A percentile compares a stretch with the other conserved stretches of the same genome.
Conservation (phyloP, 2,888 invertebrate genomes). For the Pedicia rivosa region DNA sequence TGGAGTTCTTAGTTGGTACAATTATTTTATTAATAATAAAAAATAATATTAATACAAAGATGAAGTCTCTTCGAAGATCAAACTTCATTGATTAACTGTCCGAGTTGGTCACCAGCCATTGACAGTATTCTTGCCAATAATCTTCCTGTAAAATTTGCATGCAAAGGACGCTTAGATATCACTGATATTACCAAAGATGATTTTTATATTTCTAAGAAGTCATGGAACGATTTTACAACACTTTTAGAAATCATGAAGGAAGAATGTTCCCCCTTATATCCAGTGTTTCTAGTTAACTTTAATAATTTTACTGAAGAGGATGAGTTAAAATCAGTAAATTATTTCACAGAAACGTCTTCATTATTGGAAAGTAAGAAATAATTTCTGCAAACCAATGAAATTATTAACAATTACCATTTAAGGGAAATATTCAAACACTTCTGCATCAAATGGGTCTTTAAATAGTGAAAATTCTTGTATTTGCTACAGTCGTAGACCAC, state of each 20-base stretch:
- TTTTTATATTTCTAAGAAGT: conserved; percentile 21
- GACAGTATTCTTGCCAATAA: conserved; percentile 41
- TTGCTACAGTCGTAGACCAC: conserved; percentile 17
- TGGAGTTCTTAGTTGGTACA: conserved; percentile 21
- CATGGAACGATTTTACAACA: conserved; percentile 19
- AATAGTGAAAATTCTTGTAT: background rate
- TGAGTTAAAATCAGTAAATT: too few species aligned
- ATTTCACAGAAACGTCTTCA: background rate
- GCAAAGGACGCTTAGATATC: conserved; percentile 41
- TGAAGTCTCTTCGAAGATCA: conserved; percentile 16
- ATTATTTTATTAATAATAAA: background rate
- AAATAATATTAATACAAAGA: conserved; percentile 9
- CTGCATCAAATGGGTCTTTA: too few species aligned
- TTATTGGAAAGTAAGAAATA: background rate
- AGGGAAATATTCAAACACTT: too few species aligned
- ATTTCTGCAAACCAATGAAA: background rate
- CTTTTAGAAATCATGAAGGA: conserved; percentile 18
- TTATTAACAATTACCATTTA: background rate
- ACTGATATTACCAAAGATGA: conserved; percentile 38
- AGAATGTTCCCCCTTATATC: conserved; percentile 22
- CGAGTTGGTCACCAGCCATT: conserved; percentile 43
- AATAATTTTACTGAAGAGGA: too few species aligned
- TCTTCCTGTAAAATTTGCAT: conserved; percentile 45
- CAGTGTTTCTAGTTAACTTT: conserved; percentile 23
- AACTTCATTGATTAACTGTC: conserved; percentile 26